phyloP scores from a whole-genome alignment of 2,113 vertebrate genomes.

The Phalacrocorax brasilianus region DNA sequence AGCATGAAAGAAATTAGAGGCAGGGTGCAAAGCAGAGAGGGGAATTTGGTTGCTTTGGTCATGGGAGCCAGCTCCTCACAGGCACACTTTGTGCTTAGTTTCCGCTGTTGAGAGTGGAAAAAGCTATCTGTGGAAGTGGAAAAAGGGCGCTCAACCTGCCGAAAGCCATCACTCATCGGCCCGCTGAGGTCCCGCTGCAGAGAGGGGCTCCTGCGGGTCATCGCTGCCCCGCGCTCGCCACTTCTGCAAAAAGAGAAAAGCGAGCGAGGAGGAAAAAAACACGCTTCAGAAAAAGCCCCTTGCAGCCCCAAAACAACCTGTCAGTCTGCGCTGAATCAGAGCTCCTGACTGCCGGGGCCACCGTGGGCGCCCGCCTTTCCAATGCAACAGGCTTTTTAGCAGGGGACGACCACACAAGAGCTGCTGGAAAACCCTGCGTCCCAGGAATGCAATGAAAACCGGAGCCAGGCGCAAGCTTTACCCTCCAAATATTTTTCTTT shows the following conservation, averaged over 20 bases:
- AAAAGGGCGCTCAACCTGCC: conserved; percentile 48
- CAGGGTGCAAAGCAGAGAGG: neutral
- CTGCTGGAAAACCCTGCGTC: neutral
- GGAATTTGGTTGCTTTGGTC: conserved; percentile 27
- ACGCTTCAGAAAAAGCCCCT: conserved; percentile 38
- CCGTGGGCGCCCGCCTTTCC: neutral
- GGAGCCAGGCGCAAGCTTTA: neutral
- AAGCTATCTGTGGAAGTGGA: conserved; percentile 33
- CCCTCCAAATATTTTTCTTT: neutral
- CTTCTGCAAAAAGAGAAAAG: conserved; percentile 25
- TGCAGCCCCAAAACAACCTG: neutral
- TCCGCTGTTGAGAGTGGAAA: conserved; percentile 29
- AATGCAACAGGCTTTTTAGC: neutral
- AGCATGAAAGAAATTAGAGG: neutral
- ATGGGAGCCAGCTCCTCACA: neutral
- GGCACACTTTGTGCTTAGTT: conserved; percentile 20
- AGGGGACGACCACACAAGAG: neutral
- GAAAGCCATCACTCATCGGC: conserved; percentile 2
- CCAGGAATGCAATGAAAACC: neutral
- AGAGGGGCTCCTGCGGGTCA: neutral
- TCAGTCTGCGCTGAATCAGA: conserved; percentile 31
- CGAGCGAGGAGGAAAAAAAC: neutral
- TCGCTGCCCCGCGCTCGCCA: fast-evolving
- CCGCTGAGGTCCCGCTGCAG: neutral
- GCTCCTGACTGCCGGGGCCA: neutral